A percentile compares a stretch with the other conserved stretches of the same genome.
Conservation (phyloP, 2,888 invertebrate genomes). For the Phaonia tiefii region DNA sequence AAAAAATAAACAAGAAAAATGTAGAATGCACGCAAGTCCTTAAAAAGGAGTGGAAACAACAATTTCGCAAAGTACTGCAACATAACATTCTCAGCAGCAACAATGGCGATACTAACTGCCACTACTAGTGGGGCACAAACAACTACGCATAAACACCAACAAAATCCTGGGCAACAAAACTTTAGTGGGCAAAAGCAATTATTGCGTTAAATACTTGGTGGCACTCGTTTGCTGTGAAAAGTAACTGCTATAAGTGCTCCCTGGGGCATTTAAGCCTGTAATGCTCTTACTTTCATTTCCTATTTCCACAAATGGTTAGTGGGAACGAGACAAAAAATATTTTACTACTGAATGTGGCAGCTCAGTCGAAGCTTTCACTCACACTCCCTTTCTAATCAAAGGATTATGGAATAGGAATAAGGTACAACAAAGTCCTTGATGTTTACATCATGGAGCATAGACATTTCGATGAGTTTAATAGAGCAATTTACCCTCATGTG, state of each 20-base stretch:
- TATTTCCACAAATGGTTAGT: constrained; percentile 25
- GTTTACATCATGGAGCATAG: neutral
- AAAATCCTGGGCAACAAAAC: constrained; percentile 14
- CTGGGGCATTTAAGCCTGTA: constrained; percentile 46
- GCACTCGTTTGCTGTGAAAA: neutral
- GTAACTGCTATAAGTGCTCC: constrained; percentile 33
- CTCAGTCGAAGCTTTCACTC: constrained; percentile 12
- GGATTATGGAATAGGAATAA: too few relatives aligned
- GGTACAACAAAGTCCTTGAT: constrained; percentile 7
- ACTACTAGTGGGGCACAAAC: neutral
- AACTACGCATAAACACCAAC: neutral
- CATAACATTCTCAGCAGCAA: constrained; percentile 17
- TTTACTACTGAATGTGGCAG: neutral
- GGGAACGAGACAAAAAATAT: neutral
- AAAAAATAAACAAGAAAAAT: too few relatives aligned
- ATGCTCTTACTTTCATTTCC: neutral
- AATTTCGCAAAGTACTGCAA: constrained; percentile 19
- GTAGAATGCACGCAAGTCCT: constrained; percentile 9
- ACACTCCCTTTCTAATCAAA: constrained; percentile 4
- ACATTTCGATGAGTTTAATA: constrained; percentile 8
- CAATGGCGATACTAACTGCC: neutral
- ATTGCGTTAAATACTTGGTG: constrained; percentile 40
- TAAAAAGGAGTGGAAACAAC: constrained; percentile 3
- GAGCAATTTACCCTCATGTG: neutral
- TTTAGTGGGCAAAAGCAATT: constrained; percentile 52